Conservation (phyloP, 2,797 vertebrate genomes). For the Parauchenoglanis punctatus region DNA sequence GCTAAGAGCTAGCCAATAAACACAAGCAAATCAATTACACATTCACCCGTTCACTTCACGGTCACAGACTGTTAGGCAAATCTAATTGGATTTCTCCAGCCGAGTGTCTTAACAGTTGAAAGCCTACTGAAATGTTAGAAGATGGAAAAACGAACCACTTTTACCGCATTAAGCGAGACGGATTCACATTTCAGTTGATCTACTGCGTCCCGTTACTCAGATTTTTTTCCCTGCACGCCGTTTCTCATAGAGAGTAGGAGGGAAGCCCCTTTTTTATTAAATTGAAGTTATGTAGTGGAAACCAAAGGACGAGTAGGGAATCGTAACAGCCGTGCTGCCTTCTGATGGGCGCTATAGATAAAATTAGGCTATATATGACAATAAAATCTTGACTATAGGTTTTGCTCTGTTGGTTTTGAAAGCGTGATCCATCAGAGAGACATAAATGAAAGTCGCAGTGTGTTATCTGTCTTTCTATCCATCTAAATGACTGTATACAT, state of each 20-base stretch:
- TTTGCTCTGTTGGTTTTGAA: not conserved
- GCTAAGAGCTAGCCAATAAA: conserved; percentile 28
- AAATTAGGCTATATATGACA: conserved; percentile 4
- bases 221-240: not conserved
- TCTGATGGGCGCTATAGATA: conserved; percentile 10
- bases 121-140: conserved; percentile 25
- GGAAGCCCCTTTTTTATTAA: conserved; percentile 20
- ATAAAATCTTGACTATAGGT: not conserved
- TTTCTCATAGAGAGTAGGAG: not conserved
- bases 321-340: conserved; percentile 14
- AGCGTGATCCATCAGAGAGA: not conserved
- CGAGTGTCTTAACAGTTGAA: conserved; percentile 30
- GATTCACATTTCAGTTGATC: not conserved
- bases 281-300: not conserved
- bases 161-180: conserved; percentile 5
- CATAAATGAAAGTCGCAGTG: not conserved
- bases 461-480: not conserved
- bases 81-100: conserved; percentile 50
- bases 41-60: conserved; percentile 41
- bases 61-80: conserved; percentile 48
- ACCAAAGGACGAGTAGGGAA: not conserved
- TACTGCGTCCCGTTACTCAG: not conserved
- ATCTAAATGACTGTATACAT: not conserved
- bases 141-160: conserved; percentile 3
- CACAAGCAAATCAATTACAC: conserved; percentile 50